Evolutionary conservation across 1,140 invertebrate species (phyloP).

Genomic region (Halictus rubicundus): DNA sequence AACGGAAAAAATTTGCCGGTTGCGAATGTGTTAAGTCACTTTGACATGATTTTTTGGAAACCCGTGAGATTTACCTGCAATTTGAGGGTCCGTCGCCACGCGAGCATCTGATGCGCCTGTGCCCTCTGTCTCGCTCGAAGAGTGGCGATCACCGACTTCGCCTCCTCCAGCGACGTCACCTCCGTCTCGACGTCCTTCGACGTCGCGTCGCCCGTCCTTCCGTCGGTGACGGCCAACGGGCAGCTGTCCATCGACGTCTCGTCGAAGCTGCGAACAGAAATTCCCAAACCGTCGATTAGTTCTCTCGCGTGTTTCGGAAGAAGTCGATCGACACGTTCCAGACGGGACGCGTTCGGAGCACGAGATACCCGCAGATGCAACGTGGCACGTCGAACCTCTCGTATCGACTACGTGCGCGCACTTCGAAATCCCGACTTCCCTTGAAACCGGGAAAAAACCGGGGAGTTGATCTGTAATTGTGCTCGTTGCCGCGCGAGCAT

Average conservation of each 20-base stretch:
- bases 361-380: no score
- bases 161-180: conserved; percentile 81
- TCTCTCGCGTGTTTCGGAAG: not conserved
- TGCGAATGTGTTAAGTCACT: no score
- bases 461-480: no score
- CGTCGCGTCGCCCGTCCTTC: conserved; percentile 61
- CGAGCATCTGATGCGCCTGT: conserved; percentile 81
- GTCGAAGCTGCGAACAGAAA: conserved; percentile 75
- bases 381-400: no score
- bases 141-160: conserved; percentile 79
- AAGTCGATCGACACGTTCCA: not conserved
- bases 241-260: conserved; percentile 78
- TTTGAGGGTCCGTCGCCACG: conserved; percentile 80
- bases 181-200: conserved; percentile 70
- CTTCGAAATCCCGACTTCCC: no score
- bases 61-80: conserved; percentile 81
- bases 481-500: no score
- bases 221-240: conserved; percentile 69
- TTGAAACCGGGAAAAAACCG: no score
- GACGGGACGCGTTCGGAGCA: no score
- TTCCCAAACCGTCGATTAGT: not conserved
- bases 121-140: conserved; percentile 78
- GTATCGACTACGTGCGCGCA: no score
- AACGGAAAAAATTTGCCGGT: no score
- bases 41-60: no score